A percentile compares a stretch with the other conserved stretches of the same genome.
Conservation (phyloP, 2,113 vertebrate genomes). For the Bothrops jararaca region DNA sequence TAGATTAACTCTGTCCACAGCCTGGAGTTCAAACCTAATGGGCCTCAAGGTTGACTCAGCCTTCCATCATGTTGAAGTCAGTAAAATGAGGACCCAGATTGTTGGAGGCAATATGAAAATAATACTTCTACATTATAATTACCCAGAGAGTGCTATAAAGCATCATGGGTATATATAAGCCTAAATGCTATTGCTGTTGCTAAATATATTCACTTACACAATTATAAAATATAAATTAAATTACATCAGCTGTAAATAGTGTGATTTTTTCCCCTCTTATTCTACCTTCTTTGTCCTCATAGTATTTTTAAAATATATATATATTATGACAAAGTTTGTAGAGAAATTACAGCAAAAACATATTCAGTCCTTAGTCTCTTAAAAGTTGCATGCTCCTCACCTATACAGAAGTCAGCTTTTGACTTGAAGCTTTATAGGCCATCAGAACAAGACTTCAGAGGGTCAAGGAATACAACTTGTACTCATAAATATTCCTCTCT, state of each 20-base stretch:
- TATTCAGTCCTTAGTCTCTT: background rate
- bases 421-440: background rate
- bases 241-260: background rate
- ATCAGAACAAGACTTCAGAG: background rate
- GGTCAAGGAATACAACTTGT: background rate
- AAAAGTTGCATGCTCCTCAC: background rate
- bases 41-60: background rate
- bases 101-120: background rate
- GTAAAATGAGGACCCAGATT: background rate
- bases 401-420: background rate
- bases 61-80: background rate
- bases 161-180: background rate
- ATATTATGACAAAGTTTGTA: background rate
- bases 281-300: background rate
- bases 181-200: background rate
- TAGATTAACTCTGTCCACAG: background rate
- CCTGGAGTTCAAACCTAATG: background rate
- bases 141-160: background rate
- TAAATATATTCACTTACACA: background rate
- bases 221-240: background rate
- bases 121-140: background rate
- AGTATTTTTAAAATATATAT: background rate
- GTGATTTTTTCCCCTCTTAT: background rate
- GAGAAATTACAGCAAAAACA: background rate
- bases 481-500: background rate